A percentile compares a stretch with the other conserved stretches of the same genome.
Evolutionary conservation across 2,888 invertebrate genomes (phyloP).

Genomic region (Orthonychiurus folsomi): DNA sequence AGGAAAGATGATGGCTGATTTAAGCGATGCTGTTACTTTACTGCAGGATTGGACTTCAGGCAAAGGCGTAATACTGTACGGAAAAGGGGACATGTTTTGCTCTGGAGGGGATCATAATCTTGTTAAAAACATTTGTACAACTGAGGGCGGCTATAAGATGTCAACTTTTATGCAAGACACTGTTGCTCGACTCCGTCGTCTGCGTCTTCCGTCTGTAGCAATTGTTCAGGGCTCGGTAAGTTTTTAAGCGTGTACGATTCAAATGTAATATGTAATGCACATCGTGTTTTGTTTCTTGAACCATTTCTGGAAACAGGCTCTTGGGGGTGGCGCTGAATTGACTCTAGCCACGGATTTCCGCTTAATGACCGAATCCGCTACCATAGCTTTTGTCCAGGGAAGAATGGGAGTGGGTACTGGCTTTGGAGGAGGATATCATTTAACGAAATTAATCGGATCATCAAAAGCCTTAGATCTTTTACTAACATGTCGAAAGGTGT

Average conservation of each 20-base stretch:
- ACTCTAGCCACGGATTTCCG: conserved; percentile 49
- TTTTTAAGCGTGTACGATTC: neutral
- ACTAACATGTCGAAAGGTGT: conserved; percentile 42
- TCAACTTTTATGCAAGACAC: conserved; percentile 47
- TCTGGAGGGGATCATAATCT: conserved; percentile 50
- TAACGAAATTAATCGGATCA: conserved; percentile 45
- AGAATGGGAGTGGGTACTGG: conserved; percentile 49
- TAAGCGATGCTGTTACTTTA: conserved; percentile 45
- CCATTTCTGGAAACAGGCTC: too few species aligned
- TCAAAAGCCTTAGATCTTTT: conserved; percentile 46
- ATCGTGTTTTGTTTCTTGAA: too few species aligned
- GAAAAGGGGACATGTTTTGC: conserved; percentile 48
- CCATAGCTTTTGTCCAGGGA: conserved; percentile 48
- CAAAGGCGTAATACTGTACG: conserved; percentile 46
- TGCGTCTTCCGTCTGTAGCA: conserved; percentile 49
- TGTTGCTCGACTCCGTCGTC: conserved; percentile 43
- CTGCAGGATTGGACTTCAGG: conserved; percentile 47
- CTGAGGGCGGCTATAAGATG: conserved; percentile 45
- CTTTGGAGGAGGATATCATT: conserved; percentile 48
- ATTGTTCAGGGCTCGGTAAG: conserved; percentile 45
- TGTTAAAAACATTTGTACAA: conserved; percentile 42
- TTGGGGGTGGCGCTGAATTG: conserved; percentile 52
- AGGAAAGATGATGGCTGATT: conserved; percentile 51
- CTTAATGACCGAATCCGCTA: conserved; percentile 43
- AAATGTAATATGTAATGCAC: too few species aligned